Conservation (phyloP, 2,888 invertebrate genomes). For the Apamea sordens region DNA sequence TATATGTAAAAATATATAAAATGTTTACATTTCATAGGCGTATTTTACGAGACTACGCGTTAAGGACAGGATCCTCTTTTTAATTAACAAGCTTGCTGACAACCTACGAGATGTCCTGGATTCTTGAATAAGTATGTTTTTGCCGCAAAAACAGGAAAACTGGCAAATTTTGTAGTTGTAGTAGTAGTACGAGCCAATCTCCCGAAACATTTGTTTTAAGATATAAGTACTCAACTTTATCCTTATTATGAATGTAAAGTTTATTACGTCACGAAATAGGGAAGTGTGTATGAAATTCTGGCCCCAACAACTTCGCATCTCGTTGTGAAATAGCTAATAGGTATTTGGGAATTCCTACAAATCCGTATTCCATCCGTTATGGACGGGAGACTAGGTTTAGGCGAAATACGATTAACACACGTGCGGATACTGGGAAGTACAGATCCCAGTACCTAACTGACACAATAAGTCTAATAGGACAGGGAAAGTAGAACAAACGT, state of each 20-base stretch:
- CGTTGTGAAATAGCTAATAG: background rate
- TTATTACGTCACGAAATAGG: background rate
- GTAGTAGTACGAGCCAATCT: background rate
- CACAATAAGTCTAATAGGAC: conserved; percentile 14
- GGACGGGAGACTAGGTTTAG: background rate
- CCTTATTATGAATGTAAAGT: background rate
- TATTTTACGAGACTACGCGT: conserved; percentile 38
- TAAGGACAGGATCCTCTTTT: conserved; percentile 8
- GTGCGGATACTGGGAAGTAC: background rate
- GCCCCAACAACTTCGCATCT: background rate
- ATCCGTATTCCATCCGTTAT: background rate
- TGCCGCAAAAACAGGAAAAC: background rate
- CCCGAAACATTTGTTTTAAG: conserved; percentile 15
- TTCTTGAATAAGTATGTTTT: background rate
- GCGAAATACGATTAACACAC: background rate
- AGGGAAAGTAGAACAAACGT: conserved; percentile 28
- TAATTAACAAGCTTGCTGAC: conserved; percentile 2
- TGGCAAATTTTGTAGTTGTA: background rate
- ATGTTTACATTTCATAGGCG: conserved; percentile 51
- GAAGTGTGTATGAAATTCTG: background rate
- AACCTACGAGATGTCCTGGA: background rate
- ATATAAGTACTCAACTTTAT: conserved; percentile 4
- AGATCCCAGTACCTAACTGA: conserved; percentile 4
- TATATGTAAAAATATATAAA: conserved; percentile 52
- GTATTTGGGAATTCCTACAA: background rate